Evolutionary conservation across 2,113 vertebrate genomes (phyloP).

Genomic region (Rhineura floridana): DNA sequence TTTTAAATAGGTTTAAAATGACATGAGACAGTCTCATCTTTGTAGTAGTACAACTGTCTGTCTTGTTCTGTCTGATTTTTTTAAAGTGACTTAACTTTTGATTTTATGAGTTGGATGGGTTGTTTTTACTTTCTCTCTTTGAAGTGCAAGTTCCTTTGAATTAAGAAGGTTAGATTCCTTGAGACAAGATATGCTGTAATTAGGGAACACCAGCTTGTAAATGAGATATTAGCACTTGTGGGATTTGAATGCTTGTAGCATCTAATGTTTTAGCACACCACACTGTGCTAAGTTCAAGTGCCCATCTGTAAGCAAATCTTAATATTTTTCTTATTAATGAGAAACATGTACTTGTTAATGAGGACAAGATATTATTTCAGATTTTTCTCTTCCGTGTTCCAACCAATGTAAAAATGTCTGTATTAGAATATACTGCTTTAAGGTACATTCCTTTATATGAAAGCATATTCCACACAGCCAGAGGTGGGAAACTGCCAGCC

Average conservation of each 20-base stretch:
- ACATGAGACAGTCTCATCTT: not conserved
- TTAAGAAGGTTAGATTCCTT: slow-evolving; percentile 40
- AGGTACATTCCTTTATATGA: not conserved
- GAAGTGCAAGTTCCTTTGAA: slow-evolving; percentile 15
- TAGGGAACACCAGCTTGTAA: slow-evolving; percentile 34
- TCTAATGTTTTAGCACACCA: slow-evolving; percentile 57
- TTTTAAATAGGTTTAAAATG: slow-evolving; percentile 7
- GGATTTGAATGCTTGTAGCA: slow-evolving; percentile 44
- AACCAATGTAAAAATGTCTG: not conserved
- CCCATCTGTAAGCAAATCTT: slow-evolving; percentile 44
- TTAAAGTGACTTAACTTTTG: not conserved
- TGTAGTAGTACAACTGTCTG: not conserved
- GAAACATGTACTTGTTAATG: slow-evolving; percentile 1
- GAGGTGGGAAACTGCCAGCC: no score
- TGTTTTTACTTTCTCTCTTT: slow-evolving; percentile 15
- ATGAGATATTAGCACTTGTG: slow-evolving; percentile 34
- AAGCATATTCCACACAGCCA: no score
- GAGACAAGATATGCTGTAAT: slow-evolving; percentile 42
- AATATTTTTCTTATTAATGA: slow-evolving; percentile 58
- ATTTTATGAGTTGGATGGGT: slow-evolving; percentile 7
- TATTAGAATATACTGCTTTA: not conserved
- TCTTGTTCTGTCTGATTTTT: not conserved
- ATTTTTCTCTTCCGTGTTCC: slow-evolving; percentile 12
- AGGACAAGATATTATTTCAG: slow-evolving; percentile 14
- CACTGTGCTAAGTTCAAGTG: slow-evolving; percentile 30